Percentiles rank a stretch among this genome's conserved stretches.
Conservation (phyloP, 2,113 vertebrate genomes). For the Neodontobutis hainanensis region DNA sequence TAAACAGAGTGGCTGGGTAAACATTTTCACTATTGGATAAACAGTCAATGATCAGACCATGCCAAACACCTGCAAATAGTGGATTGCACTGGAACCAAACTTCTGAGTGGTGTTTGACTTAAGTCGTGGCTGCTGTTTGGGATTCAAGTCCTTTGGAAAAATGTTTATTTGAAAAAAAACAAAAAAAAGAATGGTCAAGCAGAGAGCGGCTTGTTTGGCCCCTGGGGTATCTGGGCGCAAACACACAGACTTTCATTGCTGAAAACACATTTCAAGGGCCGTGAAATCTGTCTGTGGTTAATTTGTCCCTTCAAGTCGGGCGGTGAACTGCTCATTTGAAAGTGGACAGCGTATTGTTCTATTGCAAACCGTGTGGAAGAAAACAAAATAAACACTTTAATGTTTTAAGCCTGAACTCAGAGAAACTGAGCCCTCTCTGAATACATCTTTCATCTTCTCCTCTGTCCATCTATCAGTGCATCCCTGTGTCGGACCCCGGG, state of each 20-base stretch:
- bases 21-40: slow-evolving; percentile 65
- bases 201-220: slow-evolving; percentile 54
- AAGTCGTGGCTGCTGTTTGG: slow-evolving; percentile 69
- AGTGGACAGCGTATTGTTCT: slow-evolving; percentile 44
- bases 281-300: slow-evolving; percentile 42
- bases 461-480: slow-evolving; percentile 38
- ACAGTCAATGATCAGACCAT: slow-evolving; percentile 58
- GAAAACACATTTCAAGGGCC: slow-evolving; percentile 53
- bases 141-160: slow-evolving; percentile 72
- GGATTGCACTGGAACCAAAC: slow-evolving; percentile 45
- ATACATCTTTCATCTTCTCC: slow-evolving; percentile 37
- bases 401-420: slow-evolving; percentile 30
- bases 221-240: slow-evolving; percentile 35
- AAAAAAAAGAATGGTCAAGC: slow-evolving; percentile 29
- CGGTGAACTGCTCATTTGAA: slow-evolving; percentile 29
- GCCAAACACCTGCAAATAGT: slow-evolving; percentile 72
- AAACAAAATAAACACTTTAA: slow-evolving; percentile 45
- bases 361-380: slow-evolving; percentile 21
- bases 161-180: slow-evolving; percentile 71
- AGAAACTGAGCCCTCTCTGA: slow-evolving; percentile 21
- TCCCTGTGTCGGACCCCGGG: slow-evolving; percentile 32
- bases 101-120: slow-evolving; percentile 70
- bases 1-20: slow-evolving; percentile 64
- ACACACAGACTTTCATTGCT: slow-evolving; percentile 37
- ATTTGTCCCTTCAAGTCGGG: slow-evolving; percentile 37